These are phyloP conservation scores for Styela plicata DNA, from an alignment of 23 tunicate species.

Conservation along the genomic window DNA sequence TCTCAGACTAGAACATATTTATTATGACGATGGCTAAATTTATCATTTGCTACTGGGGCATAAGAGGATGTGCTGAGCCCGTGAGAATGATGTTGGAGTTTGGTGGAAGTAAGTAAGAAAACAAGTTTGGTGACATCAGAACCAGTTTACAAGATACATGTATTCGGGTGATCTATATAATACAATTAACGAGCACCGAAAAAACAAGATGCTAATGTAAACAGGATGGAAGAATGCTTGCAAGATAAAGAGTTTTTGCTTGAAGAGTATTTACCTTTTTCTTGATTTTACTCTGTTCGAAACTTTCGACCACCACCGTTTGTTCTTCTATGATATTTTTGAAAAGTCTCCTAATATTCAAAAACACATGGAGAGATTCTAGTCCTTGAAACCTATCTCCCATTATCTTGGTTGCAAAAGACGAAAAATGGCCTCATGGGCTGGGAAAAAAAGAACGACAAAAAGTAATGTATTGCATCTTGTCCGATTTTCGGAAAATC, in stretches of 20 bases:
- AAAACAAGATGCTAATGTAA: conserved; percentile 9
- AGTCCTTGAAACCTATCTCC: conserved; percentile 21
- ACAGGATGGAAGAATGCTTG: conserved; percentile 30
- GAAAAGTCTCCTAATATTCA: conserved; percentile 24
- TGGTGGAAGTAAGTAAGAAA: conserved; percentile 42
- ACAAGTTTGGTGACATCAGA: conserved; percentile 46
- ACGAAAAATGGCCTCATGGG: conserved; percentile 41
- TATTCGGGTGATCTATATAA: conserved; percentile 16
- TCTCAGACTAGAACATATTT: too few relatives aligned
- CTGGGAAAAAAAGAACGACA: conserved; percentile 17
- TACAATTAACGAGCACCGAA: conserved; percentile 23
- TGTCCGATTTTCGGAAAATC: too few relatives aligned
- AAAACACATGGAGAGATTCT: conserved; percentile 18
- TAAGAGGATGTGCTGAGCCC: conserved; percentile 77
- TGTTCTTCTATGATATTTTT: conserved; percentile 22
- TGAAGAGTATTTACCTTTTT: conserved; percentile 38
- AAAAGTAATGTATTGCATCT: neutral
- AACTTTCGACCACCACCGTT: conserved; percentile 24
- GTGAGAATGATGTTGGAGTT: conserved; percentile 55
- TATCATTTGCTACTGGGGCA: conserved; percentile 67
- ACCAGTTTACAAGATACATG: neutral
- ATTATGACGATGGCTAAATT: conserved; percentile 81
- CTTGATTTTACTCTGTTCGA: conserved; percentile 49
- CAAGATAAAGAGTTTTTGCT: conserved; percentile 14
- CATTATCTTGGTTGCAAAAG: conserved; percentile 22